A percentile compares a stretch with the other conserved stretches of the same genome.
phyloP scores from a whole-genome alignment of 2,888 invertebrate genomes.

The Phengaris arion region DNA sequence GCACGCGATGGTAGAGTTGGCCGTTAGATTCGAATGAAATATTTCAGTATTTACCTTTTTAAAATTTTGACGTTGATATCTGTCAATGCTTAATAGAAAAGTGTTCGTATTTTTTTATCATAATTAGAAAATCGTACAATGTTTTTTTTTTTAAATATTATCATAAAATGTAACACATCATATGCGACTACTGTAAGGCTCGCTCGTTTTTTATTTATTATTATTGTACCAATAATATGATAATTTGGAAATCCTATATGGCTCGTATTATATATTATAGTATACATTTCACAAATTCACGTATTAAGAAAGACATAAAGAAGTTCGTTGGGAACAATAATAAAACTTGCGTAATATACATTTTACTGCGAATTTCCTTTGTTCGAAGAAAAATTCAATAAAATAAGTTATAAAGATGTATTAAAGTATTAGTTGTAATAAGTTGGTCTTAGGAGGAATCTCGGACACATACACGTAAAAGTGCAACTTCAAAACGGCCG shows the following conservation, averaged over 20 bases:
- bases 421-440: slow-evolving; percentile 21
- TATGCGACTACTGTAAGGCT: too few relatives aligned
- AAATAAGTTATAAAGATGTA: neutral
- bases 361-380: slow-evolving; percentile 5
- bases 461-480: slow-evolving; percentile 32
- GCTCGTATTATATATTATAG: too few relatives aligned
- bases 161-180: too few relatives aligned
- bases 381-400: slow-evolving; percentile 8
- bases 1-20: too few relatives aligned
- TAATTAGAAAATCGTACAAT: too few relatives aligned
- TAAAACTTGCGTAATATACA: slow-evolving; percentile 23
- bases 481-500: slow-evolving; percentile 33
- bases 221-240: neutral
- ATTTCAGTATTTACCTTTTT: too few relatives aligned
- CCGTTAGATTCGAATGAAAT: too few relatives aligned
- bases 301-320: slow-evolving; percentile 6
- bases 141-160: too few relatives aligned
- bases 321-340: slow-evolving; percentile 10
- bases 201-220: too few relatives aligned
- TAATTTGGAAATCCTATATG: neutral
- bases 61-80: too few relatives aligned
- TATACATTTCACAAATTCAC: slow-evolving; percentile 1
- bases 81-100: too few relatives aligned
- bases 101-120: too few relatives aligned
- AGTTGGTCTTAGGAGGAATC: slow-evolving; percentile 31